Conservation (phyloP, 2,113 vertebrate species). For the Nannobrachium achirus region DNA sequence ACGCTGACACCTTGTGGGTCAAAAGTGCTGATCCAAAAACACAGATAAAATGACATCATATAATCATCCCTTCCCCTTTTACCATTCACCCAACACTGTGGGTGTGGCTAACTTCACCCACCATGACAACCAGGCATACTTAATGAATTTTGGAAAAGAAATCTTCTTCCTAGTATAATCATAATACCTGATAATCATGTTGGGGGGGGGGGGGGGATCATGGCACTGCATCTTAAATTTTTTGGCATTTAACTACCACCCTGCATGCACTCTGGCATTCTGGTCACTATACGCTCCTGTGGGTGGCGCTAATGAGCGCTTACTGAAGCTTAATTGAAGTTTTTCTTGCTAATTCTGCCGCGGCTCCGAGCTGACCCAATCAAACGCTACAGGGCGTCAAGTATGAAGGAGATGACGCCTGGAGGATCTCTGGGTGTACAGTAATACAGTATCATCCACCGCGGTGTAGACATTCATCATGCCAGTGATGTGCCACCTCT, state of each 20-base stretch:
- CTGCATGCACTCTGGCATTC: slow-evolving; percentile 45
- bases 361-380: slow-evolving; percentile 47
- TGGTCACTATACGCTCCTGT: slow-evolving; percentile 51
- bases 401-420: slow-evolving; percentile 44
- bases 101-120: no score
- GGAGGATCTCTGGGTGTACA: slow-evolving; percentile 58
- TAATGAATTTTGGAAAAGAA: no score
- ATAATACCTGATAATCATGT: no score
- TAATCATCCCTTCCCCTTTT: no score
- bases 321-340: slow-evolving; percentile 71
- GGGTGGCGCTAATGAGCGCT: slow-evolving; percentile 63
- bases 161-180: no score
- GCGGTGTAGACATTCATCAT: slow-evolving; percentile 66
- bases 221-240: no score
- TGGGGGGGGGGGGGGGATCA: no score
- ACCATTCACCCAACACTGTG: no score
- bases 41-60: no score
- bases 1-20: no score
- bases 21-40: no score
- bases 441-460: slow-evolving; percentile 33
- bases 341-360: slow-evolving; percentile 65
- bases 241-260: slow-evolving; percentile 46
- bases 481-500: slow-evolving; percentile 62
- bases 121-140: no score
- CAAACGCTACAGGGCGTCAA: slow-evolving; percentile 36